A percentile compares a stretch with the other conserved stretches of the same genome.
These are phyloP conservation scores for Pseudolaguvia tuberculata DNA, from an alignment of 2,113 vertebrate genomes.

Conservation along the genomic window DNA sequence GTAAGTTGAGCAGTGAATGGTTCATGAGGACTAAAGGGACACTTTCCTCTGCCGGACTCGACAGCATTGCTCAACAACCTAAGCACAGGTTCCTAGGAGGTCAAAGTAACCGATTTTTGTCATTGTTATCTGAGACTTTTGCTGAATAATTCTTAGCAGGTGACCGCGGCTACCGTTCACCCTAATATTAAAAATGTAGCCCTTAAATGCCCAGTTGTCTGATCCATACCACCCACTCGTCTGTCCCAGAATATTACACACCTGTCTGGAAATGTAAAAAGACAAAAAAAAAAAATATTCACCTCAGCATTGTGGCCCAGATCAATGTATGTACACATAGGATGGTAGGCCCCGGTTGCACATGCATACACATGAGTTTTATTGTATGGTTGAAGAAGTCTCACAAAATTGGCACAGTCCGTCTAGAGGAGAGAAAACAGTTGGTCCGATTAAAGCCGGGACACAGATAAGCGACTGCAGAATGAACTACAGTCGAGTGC, in stretches of 20 bases:
- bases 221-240: constrained; percentile 16
- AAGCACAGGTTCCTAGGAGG: constrained; percentile 59
- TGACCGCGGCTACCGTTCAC: not conserved
- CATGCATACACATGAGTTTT: constrained; percentile 76
- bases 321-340: constrained; percentile 75
- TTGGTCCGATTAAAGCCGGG: constrained; percentile 15
- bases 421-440: constrained; percentile 58
- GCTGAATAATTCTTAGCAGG: constrained; percentile 26
- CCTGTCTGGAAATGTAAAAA: constrained; percentile 8
- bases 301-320: constrained; percentile 67
- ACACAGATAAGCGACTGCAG: constrained; percentile 4
- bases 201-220: constrained; percentile 10
- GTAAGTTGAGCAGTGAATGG: constrained; percentile 70
- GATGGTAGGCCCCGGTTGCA: constrained; percentile 78
- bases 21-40: constrained; percentile 78
- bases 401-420: constrained; percentile 82
- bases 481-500: not conserved
- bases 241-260: constrained; percentile 4
- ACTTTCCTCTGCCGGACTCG: constrained; percentile 78
- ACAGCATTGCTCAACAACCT: constrained; percentile 56
- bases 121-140: constrained; percentile 25
- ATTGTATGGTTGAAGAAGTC: constrained; percentile 80
- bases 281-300: constrained; percentile 28
- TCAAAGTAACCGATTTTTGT: constrained; percentile 30
- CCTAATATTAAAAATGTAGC: constrained; percentile 6